Base-by-base conservation (phyloP, 2,113 vertebrate genomes). In the Equus quagga region DNA sequence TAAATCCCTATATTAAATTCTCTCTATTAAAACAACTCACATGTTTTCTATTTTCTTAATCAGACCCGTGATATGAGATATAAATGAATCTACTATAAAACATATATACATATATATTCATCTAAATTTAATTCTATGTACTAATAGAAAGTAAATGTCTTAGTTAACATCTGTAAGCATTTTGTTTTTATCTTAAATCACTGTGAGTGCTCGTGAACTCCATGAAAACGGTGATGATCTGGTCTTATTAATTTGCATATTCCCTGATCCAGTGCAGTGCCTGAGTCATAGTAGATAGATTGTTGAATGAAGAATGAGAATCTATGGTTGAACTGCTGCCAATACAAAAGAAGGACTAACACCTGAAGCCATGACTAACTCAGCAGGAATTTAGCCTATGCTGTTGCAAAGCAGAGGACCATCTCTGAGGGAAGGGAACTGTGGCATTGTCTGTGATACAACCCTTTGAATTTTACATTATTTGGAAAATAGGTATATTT, bases 1-100 rank as follows among this genome's bases (percentile, higher is more conserved):
- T 67, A 88, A 94, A 54, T 78, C 9, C 54, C 28, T 92, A 24
- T 46, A 64, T 91, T 86, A 96, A 91, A 54, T 94, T 76, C 33
- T 86, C 15, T 60, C 67, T 49, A 26, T 58, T 58, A 87, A 87
- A 91, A 81, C 33, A 73, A 69, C 26, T 49, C 33, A 3, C 13
- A 70, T 94, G 44, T 3, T 46, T 69, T 88, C 69, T 88, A n/a
- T 82, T 96, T 51, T 83, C 28, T 31, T 83, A 83, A 64, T 44
- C 49, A 82, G 51, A 69, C 41, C 11, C 17, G 46, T 78, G 41
- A 21, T 51, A 36, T 82, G 49, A 82, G 81, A 60, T 15, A 70
- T 54, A 91, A 60, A 81, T n/a, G 15, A 67, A 86, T 94, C 13
- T 65, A 91, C 81, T 67, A 17, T 58, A 49, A 80, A 84, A 65